Base-by-base conservation (phyloP, 1,140 invertebrate genomes). In the Globodera ellingtonae region DNA sequence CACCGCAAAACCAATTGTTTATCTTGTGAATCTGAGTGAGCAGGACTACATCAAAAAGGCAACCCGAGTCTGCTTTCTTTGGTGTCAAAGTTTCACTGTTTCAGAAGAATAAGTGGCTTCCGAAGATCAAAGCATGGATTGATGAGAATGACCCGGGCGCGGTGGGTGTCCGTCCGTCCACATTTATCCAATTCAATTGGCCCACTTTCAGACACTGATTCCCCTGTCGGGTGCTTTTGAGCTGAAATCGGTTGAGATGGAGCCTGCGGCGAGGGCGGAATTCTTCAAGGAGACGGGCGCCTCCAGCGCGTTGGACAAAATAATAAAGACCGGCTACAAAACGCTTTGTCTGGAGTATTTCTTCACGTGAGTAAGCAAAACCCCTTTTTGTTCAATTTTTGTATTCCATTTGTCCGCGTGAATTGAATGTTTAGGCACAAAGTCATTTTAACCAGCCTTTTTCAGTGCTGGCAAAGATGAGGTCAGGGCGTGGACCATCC, bases 401-500 rank as follows among this genome's bases (percentile, higher is more conserved):
- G 52, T 75, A 35, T 46, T 75, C 46, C 24, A 59, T 75, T 75
- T 13, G 59, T 65, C 18, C 35, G 35, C 35, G 35, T 67, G 46
- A 24, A 67, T 75, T 75, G 21, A 75, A 35, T 35, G 35, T 35
- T 35, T 35, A 35, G 35, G 35, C 35, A 35, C 35, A 35, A 35
- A 35, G 35, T 35, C 35, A 35, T 35, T 35, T 35, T 21, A 76
- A 73, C 15, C 50, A 18, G 24, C 48, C 70, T 67, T 69, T 73
- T 50, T 35, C 35, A 71, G 56, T 7, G 87, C 90, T 75, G 98
- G 97, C 13, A 92, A 93, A 73, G 97, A 99, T 91, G 98, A 99
- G 92, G 97, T 99, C 0, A 98, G 98, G 91, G 96, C 96, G 9
- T 99, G 98, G 98, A 99, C 96, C 3, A 95, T 99, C 90, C 96